Evolutionary conservation across 2,113 vertebrate species (phyloP), one percentile per base, ranked within the genome.

Genomic region (Salvelinus alpinus): DNA sequence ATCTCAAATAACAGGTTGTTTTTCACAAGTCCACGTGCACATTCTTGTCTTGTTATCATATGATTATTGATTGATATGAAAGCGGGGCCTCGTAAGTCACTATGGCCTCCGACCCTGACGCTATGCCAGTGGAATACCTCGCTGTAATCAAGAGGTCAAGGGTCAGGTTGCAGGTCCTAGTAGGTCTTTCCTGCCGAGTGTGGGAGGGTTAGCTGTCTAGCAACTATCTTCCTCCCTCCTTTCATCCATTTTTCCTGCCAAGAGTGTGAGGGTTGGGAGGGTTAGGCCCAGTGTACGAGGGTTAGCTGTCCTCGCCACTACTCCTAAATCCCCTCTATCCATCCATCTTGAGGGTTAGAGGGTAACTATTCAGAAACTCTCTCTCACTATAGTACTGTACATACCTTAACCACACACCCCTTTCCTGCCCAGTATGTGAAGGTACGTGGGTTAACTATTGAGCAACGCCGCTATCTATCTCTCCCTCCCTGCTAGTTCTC

Each of bases 151-250:
- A 31, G 34, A 54, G 64, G 71, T 72, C 78, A 85, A 82, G 89
- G 90, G 90, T 91, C 84, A 88, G 29, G 54, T 48, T 85, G 78
- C 84, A 83, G 85, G 77, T 83, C 83, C 85, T 82, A 77, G 82
- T 86, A 81, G 72, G 78, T 25, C 7, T 72, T 94, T 94, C 93
- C 92, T 89, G 76, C 59, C 83, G 27, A 75, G 78, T 68, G 78
- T 86, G 86, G 83, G n/a, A 57, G 62, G 51, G 8, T 24, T 51
- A 13, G 48, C 31, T 48, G 47, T 14, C 13, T 12, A 51, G 12
- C 9, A 48, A 48, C 64, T 24, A 22, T 64, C n/a, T 22, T 22
- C 60, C 8, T 24, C n/a, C 8, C 60, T 27, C 24, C 27, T n/a
- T 65, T 14, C 48, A 51, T 51, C 48, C 11, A 11, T 14, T 11